Conservation (phyloP, 2,113 vertebrate species). For the Nymphicus hollandicus region DNA sequence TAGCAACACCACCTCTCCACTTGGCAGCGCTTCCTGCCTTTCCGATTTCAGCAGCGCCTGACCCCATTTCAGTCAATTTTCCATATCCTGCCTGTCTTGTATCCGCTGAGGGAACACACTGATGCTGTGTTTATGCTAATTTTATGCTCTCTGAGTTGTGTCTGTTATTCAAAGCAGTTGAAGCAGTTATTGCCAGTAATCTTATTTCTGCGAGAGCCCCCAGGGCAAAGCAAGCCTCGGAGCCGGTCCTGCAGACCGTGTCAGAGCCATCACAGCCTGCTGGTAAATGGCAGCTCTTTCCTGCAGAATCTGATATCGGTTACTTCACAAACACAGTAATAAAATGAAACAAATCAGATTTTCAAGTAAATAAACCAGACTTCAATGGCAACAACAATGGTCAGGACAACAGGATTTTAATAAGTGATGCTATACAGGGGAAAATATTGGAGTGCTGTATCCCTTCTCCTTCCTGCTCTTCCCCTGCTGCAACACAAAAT, state of each 20-base stretch:
- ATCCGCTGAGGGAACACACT: constrained; percentile 76
- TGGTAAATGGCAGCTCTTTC: constrained; percentile 87
- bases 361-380: constrained; percentile 90
- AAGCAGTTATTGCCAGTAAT: constrained; percentile 91
- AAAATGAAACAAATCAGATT: constrained; percentile 93
- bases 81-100: constrained; percentile 79
- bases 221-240: constrained; percentile 80
- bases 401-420: constrained; percentile 85
- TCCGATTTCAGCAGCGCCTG: constrained; percentile 75
- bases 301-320: constrained; percentile 86
- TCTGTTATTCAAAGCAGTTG: constrained; percentile 90
- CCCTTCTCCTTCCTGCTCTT: neutral
- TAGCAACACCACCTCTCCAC: constrained; percentile 46
- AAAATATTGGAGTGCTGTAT: constrained; percentile 38
- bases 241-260: constrained; percentile 84
- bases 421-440: constrained; percentile 73
- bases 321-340: constrained; percentile 88
- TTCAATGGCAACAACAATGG: constrained; percentile 83
- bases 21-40: constrained; percentile 62
- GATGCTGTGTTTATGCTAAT: constrained; percentile 85
- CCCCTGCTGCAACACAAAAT: neutral
- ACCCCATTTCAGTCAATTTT: constrained; percentile 84
- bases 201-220: constrained; percentile 88
- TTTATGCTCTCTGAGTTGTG: constrained; percentile 89
- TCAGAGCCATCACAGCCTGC: constrained; percentile 83